Percentiles rank a stretch among this genome's conserved stretches.
Conservation (phyloP, 2,888 invertebrate species). For the Diaprepes abbreviatus region DNA sequence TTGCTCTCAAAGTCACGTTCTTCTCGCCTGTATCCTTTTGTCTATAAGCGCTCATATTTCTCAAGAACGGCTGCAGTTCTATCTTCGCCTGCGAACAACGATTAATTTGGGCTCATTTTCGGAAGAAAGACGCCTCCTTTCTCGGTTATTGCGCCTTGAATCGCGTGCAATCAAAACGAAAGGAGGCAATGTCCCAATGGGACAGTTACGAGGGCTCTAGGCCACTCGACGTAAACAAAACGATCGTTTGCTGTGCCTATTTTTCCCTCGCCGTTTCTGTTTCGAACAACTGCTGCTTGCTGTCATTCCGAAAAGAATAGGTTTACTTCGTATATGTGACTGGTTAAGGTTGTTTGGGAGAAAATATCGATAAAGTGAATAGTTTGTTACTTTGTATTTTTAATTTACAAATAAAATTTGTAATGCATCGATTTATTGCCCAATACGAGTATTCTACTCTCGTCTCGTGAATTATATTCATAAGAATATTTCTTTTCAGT, state of each 20-base stretch:
- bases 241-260: conserved; percentile 23
- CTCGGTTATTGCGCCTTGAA: conserved; percentile 27
- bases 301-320: conserved; percentile 8
- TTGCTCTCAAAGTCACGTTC: conserved; percentile 10
- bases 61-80: conserved; percentile 14
- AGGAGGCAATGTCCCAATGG: conserved; percentile 36
- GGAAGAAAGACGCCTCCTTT: conserved; percentile 25
- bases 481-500: too few species aligned
- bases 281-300: conserved; percentile 22
- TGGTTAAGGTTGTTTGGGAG: background rate
- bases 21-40: conserved; percentile 13
- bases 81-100: conserved; percentile 34
- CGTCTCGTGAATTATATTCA: too few species aligned
- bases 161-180: conserved; percentile 41
- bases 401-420: too few species aligned
- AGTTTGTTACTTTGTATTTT: too few species aligned
- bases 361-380: background rate
- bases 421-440: too few species aligned
- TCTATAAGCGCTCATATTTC: conserved; percentile 30
- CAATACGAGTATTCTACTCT: too few species aligned
- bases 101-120: conserved; percentile 37
- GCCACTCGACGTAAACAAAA: conserved; percentile 38
- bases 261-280: conserved; percentile 20
- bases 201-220: conserved; percentile 32
- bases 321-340: background rate